These are phyloP conservation scores for Fistularia commersonii DNA, from an alignment of 2,797 vertebrate genomes.

Conservation along the genomic window DNA sequence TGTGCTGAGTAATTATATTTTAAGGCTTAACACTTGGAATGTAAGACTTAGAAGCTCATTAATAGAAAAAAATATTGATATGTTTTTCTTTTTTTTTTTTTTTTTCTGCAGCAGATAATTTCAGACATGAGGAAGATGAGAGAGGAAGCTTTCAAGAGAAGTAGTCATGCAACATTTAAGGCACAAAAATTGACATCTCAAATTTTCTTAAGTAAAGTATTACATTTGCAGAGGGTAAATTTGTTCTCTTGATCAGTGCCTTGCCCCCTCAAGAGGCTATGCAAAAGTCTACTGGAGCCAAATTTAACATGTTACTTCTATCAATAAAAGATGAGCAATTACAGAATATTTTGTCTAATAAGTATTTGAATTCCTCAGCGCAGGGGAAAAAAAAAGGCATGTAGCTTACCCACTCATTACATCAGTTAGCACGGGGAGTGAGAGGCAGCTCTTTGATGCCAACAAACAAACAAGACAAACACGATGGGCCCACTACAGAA, in stretches of 20 bases:
- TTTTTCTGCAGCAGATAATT: constrained; percentile 32
- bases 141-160: constrained; percentile 64
- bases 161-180: constrained; percentile 63
- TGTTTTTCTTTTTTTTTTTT: constrained; percentile 17
- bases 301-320: constrained; percentile 72
- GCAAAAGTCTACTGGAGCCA: constrained; percentile 60
- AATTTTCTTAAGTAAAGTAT: constrained; percentile 74
- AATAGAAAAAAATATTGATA: constrained; percentile 47
- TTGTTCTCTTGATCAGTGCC: constrained; percentile 68
- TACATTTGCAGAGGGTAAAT: constrained; percentile 64
- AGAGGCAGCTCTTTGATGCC: constrained; percentile 72
- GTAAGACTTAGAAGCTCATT: constrained; percentile 57
- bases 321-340: constrained; percentile 81
- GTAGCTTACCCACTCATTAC: constrained; percentile 74
- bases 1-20: constrained; percentile 68
- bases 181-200: constrained; percentile 61
- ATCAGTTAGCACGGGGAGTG: constrained; percentile 69
- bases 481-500: constrained; percentile 65
- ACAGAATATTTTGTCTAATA: constrained; percentile 79
- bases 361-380: constrained; percentile 74
- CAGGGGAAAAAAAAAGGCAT: constrained; percentile 42
- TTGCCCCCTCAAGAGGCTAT: constrained; percentile 62
- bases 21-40: constrained; percentile 49
- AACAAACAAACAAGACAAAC: constrained; percentile 76
- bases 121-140: constrained; percentile 57